phyloP scores from a whole-genome alignment of 2,113 vertebrate species.

The Poeciliopsis occidentalis region DNA sequence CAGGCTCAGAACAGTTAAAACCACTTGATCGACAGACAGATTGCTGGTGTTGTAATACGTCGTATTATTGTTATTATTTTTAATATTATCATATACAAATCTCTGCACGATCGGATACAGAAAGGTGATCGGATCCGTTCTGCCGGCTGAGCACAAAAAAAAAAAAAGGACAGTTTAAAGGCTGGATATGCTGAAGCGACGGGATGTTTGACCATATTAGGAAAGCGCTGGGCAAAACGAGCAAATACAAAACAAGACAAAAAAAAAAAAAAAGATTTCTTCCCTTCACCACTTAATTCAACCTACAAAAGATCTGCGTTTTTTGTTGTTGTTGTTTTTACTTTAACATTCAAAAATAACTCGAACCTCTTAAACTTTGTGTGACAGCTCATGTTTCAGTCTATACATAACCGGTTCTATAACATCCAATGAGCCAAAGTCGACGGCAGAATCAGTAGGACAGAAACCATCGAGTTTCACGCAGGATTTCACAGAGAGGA shows the following conservation, averaged over 20 bases:
- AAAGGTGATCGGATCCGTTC: slow-evolving; percentile 43
- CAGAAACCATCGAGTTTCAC: slow-evolving; percentile 52
- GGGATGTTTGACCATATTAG: slow-evolving; percentile 37
- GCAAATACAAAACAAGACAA: neutral
- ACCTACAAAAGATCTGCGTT: neutral
- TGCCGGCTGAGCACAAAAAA: slow-evolving; percentile 24
- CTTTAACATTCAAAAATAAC: neutral
- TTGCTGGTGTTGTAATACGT: slow-evolving; percentile 76
- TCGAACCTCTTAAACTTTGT: neutral
- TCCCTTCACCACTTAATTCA: neutral
- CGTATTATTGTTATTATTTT: slow-evolving; percentile 46
- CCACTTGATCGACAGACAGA: slow-evolving; percentile 60
- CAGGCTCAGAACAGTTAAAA: slow-evolving; percentile 45
- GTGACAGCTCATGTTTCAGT: neutral
- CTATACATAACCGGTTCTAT: slow-evolving; percentile 6
- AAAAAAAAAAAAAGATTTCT: neutral
- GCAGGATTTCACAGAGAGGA: slow-evolving; percentile 32
- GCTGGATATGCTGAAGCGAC: slow-evolving; percentile 40
- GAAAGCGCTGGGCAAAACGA: neutral
- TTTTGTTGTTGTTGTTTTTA: neutral
- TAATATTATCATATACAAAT: slow-evolving; percentile 70
- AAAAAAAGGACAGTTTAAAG: slow-evolving; percentile 39
- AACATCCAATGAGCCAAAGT: slow-evolving; percentile 39
- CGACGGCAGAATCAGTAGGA: slow-evolving; percentile 53
- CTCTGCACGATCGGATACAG: slow-evolving; percentile 71